phyloP scores from a whole-genome alignment of 2,888 invertebrate species.

The Cataglyphis altisquamis region DNA sequence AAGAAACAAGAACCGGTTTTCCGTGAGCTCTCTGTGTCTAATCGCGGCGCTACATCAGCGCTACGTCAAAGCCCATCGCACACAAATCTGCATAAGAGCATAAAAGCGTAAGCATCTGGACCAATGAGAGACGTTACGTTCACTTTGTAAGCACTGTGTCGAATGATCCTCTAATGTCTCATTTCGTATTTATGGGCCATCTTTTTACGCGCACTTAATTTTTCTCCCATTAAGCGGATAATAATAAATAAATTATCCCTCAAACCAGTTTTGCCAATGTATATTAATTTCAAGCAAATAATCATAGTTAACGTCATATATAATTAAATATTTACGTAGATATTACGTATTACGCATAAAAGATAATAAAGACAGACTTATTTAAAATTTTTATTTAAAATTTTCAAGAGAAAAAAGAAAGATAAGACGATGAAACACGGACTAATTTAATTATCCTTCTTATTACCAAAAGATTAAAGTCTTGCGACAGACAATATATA shows the following conservation, averaged over 20 bases:
- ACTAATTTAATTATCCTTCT: background rate
- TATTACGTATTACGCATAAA: background rate
- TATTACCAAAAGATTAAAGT: background rate
- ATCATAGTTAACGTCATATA: background rate
- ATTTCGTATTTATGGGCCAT: conserved; percentile 9
- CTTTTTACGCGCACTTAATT: background rate
- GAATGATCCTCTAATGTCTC: conserved; percentile 9
- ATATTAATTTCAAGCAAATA: background rate
- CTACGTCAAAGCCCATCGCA: conserved; percentile 73
- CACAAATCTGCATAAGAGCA: conserved; percentile 38
- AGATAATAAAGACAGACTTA: background rate
- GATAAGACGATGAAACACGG: background rate
- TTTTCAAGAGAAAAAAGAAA: background rate
- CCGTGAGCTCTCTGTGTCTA: conserved; percentile 76
- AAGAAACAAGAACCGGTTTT: conserved; percentile 77
- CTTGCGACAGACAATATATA: too few relatives aligned
- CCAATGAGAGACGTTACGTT: conserved; percentile 33
- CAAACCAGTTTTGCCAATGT: conserved; percentile 1
- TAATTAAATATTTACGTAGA: background rate
- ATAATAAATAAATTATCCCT: conserved; percentile 22
- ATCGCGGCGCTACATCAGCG: conserved; percentile 80
- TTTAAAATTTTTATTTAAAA: background rate
- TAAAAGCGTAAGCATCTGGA: conserved; percentile 28
- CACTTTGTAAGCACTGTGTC: background rate
- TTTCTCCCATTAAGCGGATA: conserved; percentile 12